phyloP scores from a whole-genome alignment of 2,797 vertebrate species.

The Onychomys arenicola region DNA sequence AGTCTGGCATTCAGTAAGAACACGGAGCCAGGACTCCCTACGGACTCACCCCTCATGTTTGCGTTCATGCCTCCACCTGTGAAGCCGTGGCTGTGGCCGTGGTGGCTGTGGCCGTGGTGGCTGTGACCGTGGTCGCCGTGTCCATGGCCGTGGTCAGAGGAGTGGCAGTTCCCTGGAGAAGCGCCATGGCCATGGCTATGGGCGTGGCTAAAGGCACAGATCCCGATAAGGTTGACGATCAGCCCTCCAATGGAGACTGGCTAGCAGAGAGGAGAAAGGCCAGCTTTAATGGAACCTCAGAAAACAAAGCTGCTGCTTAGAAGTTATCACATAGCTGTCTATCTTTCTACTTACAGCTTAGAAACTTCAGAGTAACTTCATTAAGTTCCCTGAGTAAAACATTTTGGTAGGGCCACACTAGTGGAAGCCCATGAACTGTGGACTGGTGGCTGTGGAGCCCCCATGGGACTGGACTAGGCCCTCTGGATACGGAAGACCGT shows the following conservation, averaged over 20 bases:
- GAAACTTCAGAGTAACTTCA: conserved; percentile 45
- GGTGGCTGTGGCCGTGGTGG: conserved; percentile 90
- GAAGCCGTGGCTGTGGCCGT: conserved; percentile 89
- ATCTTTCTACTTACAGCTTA: conserved; percentile 30
- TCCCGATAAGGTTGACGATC: conserved; percentile 97
- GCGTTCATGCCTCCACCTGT: conserved; percentile 95
- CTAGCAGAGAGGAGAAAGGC: conserved; percentile 86
- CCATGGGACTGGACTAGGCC: too few species aligned
- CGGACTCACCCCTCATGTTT: conserved; percentile 96
- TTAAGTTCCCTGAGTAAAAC: conserved; percentile 5
- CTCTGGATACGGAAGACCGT: too few species aligned
- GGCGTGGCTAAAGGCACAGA: conserved; percentile 98
- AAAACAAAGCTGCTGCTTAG: conserved; percentile 26
- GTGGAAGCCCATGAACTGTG: too few species aligned
- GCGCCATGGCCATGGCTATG: conserved; percentile 91
- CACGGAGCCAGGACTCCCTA: not conserved
- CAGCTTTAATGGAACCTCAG: conserved; percentile 68
- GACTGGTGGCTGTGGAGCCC: too few species aligned
- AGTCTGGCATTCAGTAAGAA: conserved; percentile 12
- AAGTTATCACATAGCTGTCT: conserved; percentile 34
- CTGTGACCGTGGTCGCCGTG: conserved; percentile 90
- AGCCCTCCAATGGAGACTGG: conserved; percentile 97
- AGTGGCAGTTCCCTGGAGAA: conserved; percentile 90
- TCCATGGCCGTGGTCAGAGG: conserved; percentile 91
- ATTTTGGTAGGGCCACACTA: conserved; percentile 12